Percentiles rank a stretch among this genome's conserved stretches.
Conservation (phyloP, 2,797 vertebrate species). For the Echiichthys vipera region DNA sequence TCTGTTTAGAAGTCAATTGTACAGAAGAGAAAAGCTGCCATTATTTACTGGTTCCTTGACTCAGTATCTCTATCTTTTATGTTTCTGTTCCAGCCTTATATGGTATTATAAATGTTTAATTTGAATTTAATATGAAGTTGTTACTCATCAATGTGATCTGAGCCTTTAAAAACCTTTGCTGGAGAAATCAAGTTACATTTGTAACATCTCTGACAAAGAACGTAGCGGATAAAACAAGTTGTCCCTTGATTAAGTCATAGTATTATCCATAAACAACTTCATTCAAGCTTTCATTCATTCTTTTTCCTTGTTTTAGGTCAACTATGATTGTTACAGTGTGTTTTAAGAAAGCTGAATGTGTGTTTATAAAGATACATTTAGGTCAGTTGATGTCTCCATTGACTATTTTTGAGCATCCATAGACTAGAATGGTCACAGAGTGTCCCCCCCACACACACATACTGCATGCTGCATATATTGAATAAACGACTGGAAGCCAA, state of each 20-base stretch:
- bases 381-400: constrained; percentile 30
- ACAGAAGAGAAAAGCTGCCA: background rate
- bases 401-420: constrained; percentile 8
- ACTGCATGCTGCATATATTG: constrained; percentile 7
- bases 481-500: constrained; percentile 20
- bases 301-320: constrained; percentile 7
- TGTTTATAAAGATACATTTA: constrained; percentile 12
- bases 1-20: constrained; percentile 4
- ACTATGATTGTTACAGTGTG: constrained; percentile 15
- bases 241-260: background rate
- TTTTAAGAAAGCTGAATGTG: constrained; percentile 28
- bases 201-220: background rate
- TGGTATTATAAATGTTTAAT: background rate
- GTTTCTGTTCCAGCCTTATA: background rate
- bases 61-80: background rate
- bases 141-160: background rate
- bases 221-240: background rate
- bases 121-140: background rate
- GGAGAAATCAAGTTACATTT: background rate
- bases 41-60: background rate
- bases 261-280: background rate
- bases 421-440: constrained; percentile 22
- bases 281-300: background rate
- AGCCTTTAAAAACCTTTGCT: background rate
- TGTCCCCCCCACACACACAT: background rate